These are phyloP conservation scores for Nyctereutes procyonoides DNA, from an alignment of 2,113 vertebrate species.

Conservation along the genomic window DNA sequence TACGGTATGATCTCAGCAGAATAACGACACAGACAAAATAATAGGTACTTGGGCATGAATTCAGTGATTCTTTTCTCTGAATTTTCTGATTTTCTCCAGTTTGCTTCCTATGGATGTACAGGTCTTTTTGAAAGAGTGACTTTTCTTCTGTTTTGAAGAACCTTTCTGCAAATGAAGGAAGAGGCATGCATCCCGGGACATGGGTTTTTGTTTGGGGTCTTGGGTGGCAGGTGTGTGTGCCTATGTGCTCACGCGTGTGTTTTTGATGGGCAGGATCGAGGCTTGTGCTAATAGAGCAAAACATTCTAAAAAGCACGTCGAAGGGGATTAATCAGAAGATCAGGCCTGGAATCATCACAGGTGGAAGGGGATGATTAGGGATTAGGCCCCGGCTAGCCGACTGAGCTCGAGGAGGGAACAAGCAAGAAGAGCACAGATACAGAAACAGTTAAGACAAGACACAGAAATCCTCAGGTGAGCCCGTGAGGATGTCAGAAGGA, in stretches of 20 bases:
- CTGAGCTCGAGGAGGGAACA: background rate
- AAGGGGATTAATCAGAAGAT: background rate
- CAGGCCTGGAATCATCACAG: background rate
- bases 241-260: background rate
- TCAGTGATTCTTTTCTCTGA: background rate
- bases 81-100: background rate
- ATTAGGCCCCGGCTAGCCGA: background rate
- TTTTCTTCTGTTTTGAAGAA: slow-evolving; percentile 11
- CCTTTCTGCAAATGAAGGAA: background rate
- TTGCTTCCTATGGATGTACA: background rate
- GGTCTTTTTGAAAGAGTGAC: background rate
- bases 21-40: background rate
- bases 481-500: background rate
- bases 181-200: background rate
- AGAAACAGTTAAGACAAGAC: background rate
- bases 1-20: background rate
- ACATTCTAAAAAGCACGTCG: background rate
- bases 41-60: background rate
- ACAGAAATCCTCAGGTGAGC: background rate
- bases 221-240: background rate
- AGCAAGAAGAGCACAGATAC: background rate
- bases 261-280: background rate
- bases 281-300: background rate
- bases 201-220: background rate
- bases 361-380: background rate